Percentiles rank a stretch among this genome's conserved stretches.
Conservation (phyloP, 2,888 invertebrate species). For the Uropetala carovei region DNA sequence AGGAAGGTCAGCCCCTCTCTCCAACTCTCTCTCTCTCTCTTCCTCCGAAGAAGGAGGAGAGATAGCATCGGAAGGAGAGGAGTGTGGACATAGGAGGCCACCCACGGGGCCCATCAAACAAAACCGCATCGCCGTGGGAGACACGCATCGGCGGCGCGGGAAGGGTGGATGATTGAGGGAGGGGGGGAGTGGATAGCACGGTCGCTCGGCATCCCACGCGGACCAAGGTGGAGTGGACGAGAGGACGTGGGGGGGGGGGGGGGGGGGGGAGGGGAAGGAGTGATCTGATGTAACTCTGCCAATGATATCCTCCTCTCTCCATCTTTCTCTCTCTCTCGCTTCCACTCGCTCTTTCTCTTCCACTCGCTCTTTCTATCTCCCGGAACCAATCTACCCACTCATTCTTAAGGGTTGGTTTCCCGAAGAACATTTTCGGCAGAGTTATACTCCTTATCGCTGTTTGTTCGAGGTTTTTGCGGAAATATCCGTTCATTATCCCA, state of each 20-base stretch:
- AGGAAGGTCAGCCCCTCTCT: constrained; percentile 2
- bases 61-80: constrained; percentile 45
- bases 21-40: background rate
- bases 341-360: background rate
- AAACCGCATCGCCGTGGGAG: constrained; percentile 63
- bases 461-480: too few species aligned
- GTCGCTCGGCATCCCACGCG: constrained; percentile 39
- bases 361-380: background rate
- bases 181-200: background rate
- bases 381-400: background rate
- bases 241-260: background rate
- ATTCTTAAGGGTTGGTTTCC: too few species aligned
- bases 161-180: background rate
- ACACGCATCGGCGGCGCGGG: constrained; percentile 35
- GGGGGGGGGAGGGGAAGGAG: constrained; percentile 17
- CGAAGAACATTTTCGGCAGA: too few species aligned
- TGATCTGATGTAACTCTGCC: constrained; percentile 56
- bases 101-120: constrained; percentile 64
- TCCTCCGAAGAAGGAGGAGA: background rate
- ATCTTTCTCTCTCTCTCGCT: background rate
- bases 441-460: too few species aligned
- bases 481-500: too few species aligned
- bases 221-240: background rate
- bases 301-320: constrained; percentile 43
- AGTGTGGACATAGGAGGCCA: constrained; percentile 55